phyloP scores from a whole-genome alignment of 2,113 vertebrate genomes.

The Perognathus longimembris region DNA sequence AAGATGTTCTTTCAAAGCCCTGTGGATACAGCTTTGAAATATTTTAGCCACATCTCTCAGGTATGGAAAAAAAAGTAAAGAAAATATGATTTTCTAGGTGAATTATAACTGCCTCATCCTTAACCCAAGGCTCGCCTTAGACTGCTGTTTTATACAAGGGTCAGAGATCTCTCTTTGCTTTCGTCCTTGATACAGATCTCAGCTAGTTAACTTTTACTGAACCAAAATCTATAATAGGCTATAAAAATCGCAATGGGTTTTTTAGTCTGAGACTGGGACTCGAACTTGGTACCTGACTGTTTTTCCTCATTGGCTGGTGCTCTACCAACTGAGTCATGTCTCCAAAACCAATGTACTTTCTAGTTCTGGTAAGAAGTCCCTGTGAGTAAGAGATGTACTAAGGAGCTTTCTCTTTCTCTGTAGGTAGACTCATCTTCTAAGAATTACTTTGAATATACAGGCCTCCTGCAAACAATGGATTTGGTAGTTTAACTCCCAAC shows the following conservation, averaged over 20 bases:
- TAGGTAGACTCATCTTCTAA: slow-evolving; percentile 48
- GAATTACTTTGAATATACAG: slow-evolving; percentile 39
- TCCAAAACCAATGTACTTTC: background rate
- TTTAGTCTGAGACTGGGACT: too few species aligned
- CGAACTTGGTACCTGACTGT: too few species aligned
- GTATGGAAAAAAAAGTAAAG: slow-evolving; percentile 80
- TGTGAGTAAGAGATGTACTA: slow-evolving; percentile 27
- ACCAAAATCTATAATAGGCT: slow-evolving; percentile 45
- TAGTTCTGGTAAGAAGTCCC: slow-evolving; percentile 36
- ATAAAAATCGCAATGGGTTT: slow-evolving; percentile 27
- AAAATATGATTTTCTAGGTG: slow-evolving; percentile 51
- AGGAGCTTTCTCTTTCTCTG: slow-evolving; percentile 38
- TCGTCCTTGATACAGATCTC: slow-evolving; percentile 49
- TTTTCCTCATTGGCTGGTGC: too few species aligned
- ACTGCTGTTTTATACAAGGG: slow-evolving; percentile 8
- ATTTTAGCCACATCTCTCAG: slow-evolving; percentile 89
- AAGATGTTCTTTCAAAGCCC: slow-evolving; percentile 91
- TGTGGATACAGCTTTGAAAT: slow-evolving; percentile 86
- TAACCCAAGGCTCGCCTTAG: slow-evolving; percentile 54
- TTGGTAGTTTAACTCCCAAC: slow-evolving; percentile 1
- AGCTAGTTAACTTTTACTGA: slow-evolving; percentile 58
- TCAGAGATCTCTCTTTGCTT: slow-evolving; percentile 52
- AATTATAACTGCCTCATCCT: slow-evolving; percentile 31
- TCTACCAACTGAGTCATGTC: too few species aligned
- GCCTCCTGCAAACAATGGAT: slow-evolving; percentile 3